Base-by-base conservation (phyloP, 2,113 vertebrate species). In the Siphamia tubifer region DNA sequence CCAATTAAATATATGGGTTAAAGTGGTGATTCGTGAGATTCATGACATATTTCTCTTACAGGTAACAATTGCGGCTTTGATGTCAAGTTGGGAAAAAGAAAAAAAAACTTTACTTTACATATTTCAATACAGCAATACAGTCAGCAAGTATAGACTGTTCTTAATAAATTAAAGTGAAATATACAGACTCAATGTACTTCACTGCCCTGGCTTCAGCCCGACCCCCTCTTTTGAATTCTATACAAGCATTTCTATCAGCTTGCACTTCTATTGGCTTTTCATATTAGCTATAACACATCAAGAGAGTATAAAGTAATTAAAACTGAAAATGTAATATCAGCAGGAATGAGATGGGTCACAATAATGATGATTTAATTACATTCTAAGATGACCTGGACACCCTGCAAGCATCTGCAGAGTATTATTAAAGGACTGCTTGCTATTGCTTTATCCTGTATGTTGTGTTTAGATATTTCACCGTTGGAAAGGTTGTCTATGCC, bases 311-410 rank as follows among this genome's bases (percentile, higher is more conserved):
- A 79, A 73, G 56, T 73, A 73, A 77, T 81, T 77, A 83, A 77
- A 79, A 64, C 25, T 53, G 24, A 68, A 85, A 87, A 34, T 74
- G 72, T 80, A 77, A 80, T 57, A 64, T 73, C 79, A 85, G 79
- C 77, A 81, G 15, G 19, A 65, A 61, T 64, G 25, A 70, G 47
- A 66, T 65, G 57, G 43, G 68, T 71, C 42, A 38, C 35, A 76
- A 65, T 72, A 64, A 57, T 34, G 30, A 6, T 60, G 67, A 58
- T 86, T 82, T 81, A 79, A 84, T 69, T 83, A 68, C 68, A 56
- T 81, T 55, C 42, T 51, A 43, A 20, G 63, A 66, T 53, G 48
- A 64, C 45, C 35, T 19, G 13, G 47, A 63, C 3, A 2, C 13
- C 30, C 67, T 5, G 21, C 25, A 8, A 53, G 52, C 53, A 21